These are phyloP conservation scores for Ips typographus DNA, from an alignment of 1,140 invertebrate species.

Conservation along the genomic window DNA sequence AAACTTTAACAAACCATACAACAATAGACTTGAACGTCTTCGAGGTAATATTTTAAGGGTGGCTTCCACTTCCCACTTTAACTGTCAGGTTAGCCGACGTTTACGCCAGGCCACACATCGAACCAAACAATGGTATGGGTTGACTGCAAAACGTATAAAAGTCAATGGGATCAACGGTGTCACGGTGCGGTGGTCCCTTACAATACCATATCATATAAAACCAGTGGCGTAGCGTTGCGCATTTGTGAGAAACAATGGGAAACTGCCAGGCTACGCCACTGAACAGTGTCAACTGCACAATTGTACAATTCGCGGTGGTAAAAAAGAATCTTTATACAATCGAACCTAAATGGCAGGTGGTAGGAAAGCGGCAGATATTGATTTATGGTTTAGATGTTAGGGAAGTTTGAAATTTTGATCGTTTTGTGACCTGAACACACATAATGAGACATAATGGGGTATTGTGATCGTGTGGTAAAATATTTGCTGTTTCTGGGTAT, in stretches of 20 bases:
- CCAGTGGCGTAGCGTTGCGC: not conserved
- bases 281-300: not conserved
- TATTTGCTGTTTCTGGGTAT: not conserved
- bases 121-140: no score
- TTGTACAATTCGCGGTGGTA: not conserved
- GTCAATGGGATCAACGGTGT: conserved; percentile 34
- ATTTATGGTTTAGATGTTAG: not conserved
- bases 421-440: not conserved
- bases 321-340: not conserved
- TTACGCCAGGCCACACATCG: no score
- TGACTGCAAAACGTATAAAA: conserved; percentile 9
- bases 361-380: not conserved
- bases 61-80: no score
- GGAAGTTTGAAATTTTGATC: not conserved
- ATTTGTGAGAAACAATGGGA: not conserved
- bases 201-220: conserved; percentile 10
- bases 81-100: no score
- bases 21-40: no score
- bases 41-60: no score
- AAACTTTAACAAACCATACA: no score
- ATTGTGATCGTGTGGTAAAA: conserved; percentile 3
- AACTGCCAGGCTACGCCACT: not conserved
- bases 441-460: not conserved
- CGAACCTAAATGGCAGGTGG: not conserved
- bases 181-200: conserved; percentile 21